Base-by-base conservation (phyloP, 1,140 invertebrate genomes). In the Cyrtorhinus lividipennis region DNA sequence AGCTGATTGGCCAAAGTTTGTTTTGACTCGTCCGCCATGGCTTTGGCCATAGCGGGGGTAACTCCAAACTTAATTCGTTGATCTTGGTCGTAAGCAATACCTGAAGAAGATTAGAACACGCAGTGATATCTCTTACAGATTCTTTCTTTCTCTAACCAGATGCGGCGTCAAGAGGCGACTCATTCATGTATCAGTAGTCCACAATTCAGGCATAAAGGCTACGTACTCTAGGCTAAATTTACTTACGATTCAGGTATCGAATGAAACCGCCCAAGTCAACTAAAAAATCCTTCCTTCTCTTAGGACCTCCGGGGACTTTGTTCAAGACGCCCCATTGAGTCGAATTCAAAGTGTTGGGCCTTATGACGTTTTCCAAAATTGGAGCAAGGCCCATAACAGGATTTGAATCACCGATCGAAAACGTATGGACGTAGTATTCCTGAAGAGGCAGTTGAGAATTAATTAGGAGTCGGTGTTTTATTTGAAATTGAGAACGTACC, bases 241-340 rank as follows among this genome's bases (percentile, higher is more conserved):
- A 53, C 48, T 53, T 53, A 53, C 48, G 8, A 53, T 53, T 53
- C 48, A 53, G 10, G 48, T 53, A 53, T 10, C 48, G 48, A 53
- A 53, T 53, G 20, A 53, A 53, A 22, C 48, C 48, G 20, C 20
- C 20, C 10, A 53, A 53, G 18, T 53, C 48, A 20, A 22, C 20
- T 15, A 53, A 22, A 53, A 53, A 53, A 20, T 53, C 48, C 20
- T 53, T 53, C 20, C 48, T 12, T 20, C 48, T 12, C 20, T 53
- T 53, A 5, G 48, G 48, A 22, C 48, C 48, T 13, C 48, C 48
- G 5, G 48, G 48, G 20, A 53, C 48, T 22, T 53, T 53, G 12
- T 3, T 20, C 8, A 53, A 20, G 10, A 53, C 20, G 10, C 48
- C 48, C 48, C 48, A 53, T 20, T 53, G 48, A 20, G 10, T 53